These are phyloP conservation scores for Caerostris extrusa DNA, from an alignment of 1,140 invertebrate species.

Conservation along the genomic window DNA sequence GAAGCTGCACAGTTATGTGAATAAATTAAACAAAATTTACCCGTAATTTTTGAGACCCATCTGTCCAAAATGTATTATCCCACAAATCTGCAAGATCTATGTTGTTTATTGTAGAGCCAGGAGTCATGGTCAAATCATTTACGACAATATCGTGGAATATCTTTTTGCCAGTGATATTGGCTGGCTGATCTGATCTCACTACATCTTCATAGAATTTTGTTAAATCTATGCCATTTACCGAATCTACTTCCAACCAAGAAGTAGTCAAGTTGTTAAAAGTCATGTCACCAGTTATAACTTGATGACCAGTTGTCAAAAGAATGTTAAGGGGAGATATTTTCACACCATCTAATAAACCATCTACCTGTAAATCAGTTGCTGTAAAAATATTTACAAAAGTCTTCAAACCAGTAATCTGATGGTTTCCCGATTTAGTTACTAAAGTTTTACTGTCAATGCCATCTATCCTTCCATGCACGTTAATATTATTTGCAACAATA, in stretches of 20 bases:
- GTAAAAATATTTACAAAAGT: slow-evolving; percentile 20
- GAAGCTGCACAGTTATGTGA: neutral
- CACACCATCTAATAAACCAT: slow-evolving; percentile 70
- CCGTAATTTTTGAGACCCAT: slow-evolving; percentile 69
- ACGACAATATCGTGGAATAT: slow-evolving; percentile 56
- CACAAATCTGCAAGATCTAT: slow-evolving; percentile 76
- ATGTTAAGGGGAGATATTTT: slow-evolving; percentile 52
- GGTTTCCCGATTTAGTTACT: slow-evolving; percentile 74
- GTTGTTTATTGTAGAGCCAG: slow-evolving; percentile 52
- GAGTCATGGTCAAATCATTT: slow-evolving; percentile 1
- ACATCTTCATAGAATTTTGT: slow-evolving; percentile 68
- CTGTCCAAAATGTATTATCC: slow-evolving; percentile 68
- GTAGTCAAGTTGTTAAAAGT: slow-evolving; percentile 36
- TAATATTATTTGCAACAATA: slow-evolving; percentile 43
- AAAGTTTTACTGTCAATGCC: slow-evolving; percentile 55
- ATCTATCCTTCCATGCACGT: slow-evolving; percentile 59
- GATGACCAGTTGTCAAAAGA: slow-evolving; percentile 64
- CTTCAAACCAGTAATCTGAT: slow-evolving; percentile 64
- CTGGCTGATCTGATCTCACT: slow-evolving; percentile 23
- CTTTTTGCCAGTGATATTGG: slow-evolving; percentile 71
- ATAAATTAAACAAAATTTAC: slow-evolving; percentile 37
- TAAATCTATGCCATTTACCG: slow-evolving; percentile 69
- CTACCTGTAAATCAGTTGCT: slow-evolving; percentile 50
- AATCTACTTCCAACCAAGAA: neutral
- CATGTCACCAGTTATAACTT: slow-evolving; percentile 62